Conservation (phyloP, 2,888 invertebrate species). For the Yponomeuta plumbellus region DNA sequence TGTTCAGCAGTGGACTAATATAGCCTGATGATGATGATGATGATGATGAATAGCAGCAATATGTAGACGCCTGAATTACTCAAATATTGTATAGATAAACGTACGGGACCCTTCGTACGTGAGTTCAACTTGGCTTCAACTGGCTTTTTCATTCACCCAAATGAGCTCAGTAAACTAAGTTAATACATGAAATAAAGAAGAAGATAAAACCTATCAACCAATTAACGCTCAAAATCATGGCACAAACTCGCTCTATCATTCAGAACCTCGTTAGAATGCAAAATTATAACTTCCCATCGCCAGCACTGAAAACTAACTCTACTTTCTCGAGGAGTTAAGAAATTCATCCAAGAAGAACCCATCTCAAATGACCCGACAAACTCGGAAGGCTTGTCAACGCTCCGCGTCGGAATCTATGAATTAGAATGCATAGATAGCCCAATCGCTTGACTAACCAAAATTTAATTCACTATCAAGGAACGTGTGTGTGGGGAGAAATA, state of each 20-base stretch:
- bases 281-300: not conserved
- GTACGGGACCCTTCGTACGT: too few species aligned
- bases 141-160: too few species aligned
- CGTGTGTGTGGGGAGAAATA: too few species aligned
- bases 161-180: not conserved
- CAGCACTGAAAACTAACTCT: not conserved
- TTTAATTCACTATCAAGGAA: too few species aligned
- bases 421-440: not conserved
- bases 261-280: not conserved
- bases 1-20: too few species aligned
- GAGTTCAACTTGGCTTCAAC: too few species aligned
- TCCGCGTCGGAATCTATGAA: not conserved
- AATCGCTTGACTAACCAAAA: not conserved
- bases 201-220: not conserved
- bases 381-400: constrained; percentile 2
- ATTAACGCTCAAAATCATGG: not conserved
- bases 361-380: not conserved
- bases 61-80: too few species aligned
- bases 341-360: not conserved
- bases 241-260: not conserved
- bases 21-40: too few species aligned
- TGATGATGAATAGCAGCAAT: too few species aligned
- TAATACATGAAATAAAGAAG: not conserved
- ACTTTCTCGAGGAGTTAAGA: not conserved
- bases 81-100: too few species aligned